Evolutionary conservation across 1,140 invertebrate genomes (phyloP), one percentile per base, ranked within the genome.

Genomic region (Oreohelix idahoensis): DNA sequence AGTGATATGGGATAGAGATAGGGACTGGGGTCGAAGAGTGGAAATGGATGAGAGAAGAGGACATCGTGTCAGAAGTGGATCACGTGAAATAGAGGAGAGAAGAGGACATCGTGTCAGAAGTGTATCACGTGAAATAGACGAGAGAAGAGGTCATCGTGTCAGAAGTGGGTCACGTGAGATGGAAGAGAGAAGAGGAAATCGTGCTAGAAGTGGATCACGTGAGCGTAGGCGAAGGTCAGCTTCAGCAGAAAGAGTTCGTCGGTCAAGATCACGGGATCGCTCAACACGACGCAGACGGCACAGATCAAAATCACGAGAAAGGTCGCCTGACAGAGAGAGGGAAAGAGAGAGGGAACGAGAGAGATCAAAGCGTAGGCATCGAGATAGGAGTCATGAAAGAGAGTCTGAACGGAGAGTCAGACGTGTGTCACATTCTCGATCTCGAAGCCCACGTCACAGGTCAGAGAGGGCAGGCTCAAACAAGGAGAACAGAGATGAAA

Each of bases 401-500:
- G 77, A 79, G 36, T 29, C 66, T 1, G 80, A 75, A 75, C 51
- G 80, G 15, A 36, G 80, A 58, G n/a, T 49, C 17, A 73, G 80
- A 36, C 42, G 80, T 17, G 58, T n/a, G 39, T 53, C 80, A 53
- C 80, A 69, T 26, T 82, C 80, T 20, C 70, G 71, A 23, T 82
- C 80, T 5, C n/a, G 71, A n/a, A 82, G 70, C 26, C 80, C 80
- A 51, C 70, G 63, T 1, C 80, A 51, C n/a, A 29, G 80, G n/a
- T 75, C 80, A 45, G 80, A 82, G 49, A 73, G 80, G 36, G 80
- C 70, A 38, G 73, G 80, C 23, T 82, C 80, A 23, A 75, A 82
- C 71, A 82, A 82, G 45, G 80, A 82, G 49, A 82, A 82, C 73
- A 38, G 80, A n/a, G 80, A 82, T 17, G 70, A 82, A 36, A 74